Evolutionary conservation across 92 coral and sea anemone genomes (phyloP), one percentile per base, ranked within the genome.

Genomic region (Phenganax stokvisi): DNA sequence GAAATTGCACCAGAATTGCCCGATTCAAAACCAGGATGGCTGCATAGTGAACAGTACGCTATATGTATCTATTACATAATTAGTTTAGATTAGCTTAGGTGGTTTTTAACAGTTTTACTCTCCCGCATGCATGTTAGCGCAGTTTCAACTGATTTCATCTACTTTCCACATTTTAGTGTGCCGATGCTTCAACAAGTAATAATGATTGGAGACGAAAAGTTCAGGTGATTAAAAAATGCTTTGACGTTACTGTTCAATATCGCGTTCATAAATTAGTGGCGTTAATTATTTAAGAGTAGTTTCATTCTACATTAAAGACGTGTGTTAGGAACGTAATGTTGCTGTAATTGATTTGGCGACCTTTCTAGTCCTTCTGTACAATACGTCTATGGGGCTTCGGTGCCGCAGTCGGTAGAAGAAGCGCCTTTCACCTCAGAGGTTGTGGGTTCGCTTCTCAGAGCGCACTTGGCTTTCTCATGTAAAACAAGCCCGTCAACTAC

Each of bases 1-100:
- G 92, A 96, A 80, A 81, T 96, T 10, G 93, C 88, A 9, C 92
- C 88, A 82, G 96, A 96, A 64, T 81, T 96, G 53, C 96, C 92
- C 12, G 85, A 87, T 17, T 89, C 96, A 74, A 84, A 86, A 55
- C 91, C 97, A 47, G 99, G 99, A 54, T 93, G 89, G 31, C 88
- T 96, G 69, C 84, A 72, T 83, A 92, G 92, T 76, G 82, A 80
- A 31, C 90, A 94, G 98, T 94, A 15, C 29, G 54, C 10, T 51
- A 75, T 6, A 7, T 74, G 10, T 8, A 71, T 30, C 30, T 20
- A n/a, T 15, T 54, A 4, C 3, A 15, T 17, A 52, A 12, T 7
- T 71, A 44, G 13, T 8, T 71, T 13, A 0, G 56, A n/a, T n/a
- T 64, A 20, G 9, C 9, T 13, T 6, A 37, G 47, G 47, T 37